Base-by-base conservation (phyloP, 2,113 vertebrate genomes). In the Parus major region DNA sequence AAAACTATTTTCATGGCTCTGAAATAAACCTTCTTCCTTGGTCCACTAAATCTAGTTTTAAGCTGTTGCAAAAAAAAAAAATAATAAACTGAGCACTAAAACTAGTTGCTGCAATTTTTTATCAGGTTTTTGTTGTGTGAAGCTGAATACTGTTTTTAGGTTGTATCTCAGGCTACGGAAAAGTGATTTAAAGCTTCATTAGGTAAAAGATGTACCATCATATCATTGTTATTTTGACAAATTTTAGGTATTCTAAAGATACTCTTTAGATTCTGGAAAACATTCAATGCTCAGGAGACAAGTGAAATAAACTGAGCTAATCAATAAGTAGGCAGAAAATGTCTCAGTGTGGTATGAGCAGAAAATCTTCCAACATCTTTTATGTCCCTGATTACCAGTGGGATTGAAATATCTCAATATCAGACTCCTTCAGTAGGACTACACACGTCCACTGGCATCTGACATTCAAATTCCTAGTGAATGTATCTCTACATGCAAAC, bases 301-400 rank as follows among this genome's bases (percentile, higher is more conserved):
- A 91, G n/a, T 25, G 64, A 93, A 92, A 92, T 66, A 90, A 85
- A 88, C 22, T 31, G 31, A 84, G 68, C 20, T 80, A 72, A 94
- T 94, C 76, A 86, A 90, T 92, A 90, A 52, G 44, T 44, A 84
- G 72, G 68, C 0, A 18, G 44, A 91, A 88, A 94, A 84, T 47
- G 86, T 49, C 53, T 75, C 72, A 19, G 44, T 23, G 15, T 77
- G 53, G 31, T 36, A 55, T 41, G 56, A 90, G 69, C 47, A 92
- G 47, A 88, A 72, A 75, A 84, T 29, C 29, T 84, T 93, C 47
- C 72, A 93, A 39, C 15, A 75, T 44, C 28, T n/a, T 41, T 44
- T 41, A 6, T 7, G 10, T 36, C 42, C 24, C 33, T 24, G 15
- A 55, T 55, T 70, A 44, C 21, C 28, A 63, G 12, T 4, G 35